Evolutionary conservation across 2,797 vertebrate genomes (phyloP), one percentile per base, ranked within the genome.

Genomic region (Sebastolobus altivelis): DNA sequence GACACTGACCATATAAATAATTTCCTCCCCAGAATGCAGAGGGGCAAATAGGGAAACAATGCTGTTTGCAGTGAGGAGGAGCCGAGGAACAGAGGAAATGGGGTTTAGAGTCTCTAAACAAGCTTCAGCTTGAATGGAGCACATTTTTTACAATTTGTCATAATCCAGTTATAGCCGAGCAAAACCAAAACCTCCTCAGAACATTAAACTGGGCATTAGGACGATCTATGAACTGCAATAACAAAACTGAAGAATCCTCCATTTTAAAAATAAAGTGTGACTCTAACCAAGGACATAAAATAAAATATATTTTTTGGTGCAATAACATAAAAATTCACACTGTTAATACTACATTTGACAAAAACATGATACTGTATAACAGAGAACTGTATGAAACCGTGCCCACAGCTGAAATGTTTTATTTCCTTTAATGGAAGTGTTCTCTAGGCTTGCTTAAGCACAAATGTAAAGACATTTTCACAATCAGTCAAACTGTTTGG

Each of bases 1-100:
- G 94, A 94, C 92, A 93, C 79, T 89, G 87, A 87, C 83, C 79
- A 92, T 88, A 94, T 92, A 92, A 92, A 94, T 94, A 83, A 92
- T 91, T 87, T 90, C 84, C 87, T 89, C 74, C 74, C 71, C 72
- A 77, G 79, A 82, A 85, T 66, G 70, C 72, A 82, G 85, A 83
- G 72, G 65, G 82, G 82, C 54, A 58, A 77, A 87, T 8, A 43
- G 49, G 20, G 67, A 77, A 87, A 84, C 70, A 85, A 82, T 80
- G 37, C 52, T 69, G 27, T 75, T 83, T 81, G 70, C 70, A 77
- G 67, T 22, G 43, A 59, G 58, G 72, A 59, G 14, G 68, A 59
- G 22, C 49, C 0, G 5, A 71, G 4, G 2, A 60, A 72, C 2
- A 63, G 16, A 67, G 66, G 40, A 52, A 75, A 62, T 16, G 20